Percentiles rank a stretch among this genome's conserved stretches.
These are phyloP conservation scores for Eleutherodactylus coqui DNA, from an alignment of 2,797 vertebrate species.

Conservation along the genomic window DNA sequence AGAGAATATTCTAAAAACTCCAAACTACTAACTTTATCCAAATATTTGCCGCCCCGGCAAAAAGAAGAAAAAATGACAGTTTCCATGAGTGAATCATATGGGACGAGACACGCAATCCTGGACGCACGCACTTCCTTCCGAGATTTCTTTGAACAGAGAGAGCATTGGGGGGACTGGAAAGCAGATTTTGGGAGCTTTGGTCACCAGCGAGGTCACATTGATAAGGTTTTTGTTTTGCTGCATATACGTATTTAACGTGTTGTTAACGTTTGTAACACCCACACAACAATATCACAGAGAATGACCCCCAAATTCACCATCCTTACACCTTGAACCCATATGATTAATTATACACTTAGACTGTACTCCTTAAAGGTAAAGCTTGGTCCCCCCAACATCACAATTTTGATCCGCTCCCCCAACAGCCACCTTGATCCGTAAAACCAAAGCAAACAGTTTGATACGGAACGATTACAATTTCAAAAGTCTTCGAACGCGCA, in stretches of 20 bases:
- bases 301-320: background rate
- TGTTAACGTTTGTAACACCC: too few relatives aligned
- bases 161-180: background rate
- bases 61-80: background rate
- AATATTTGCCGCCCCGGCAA: background rate
- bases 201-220: too few relatives aligned
- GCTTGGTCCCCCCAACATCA: too few relatives aligned
- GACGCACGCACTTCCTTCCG: background rate
- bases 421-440: too few relatives aligned
- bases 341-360: background rate
- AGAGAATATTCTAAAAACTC: background rate
- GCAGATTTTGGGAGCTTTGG: background rate
- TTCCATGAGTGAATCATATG: conserved; percentile 33
- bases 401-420: background rate
- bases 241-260: too few relatives aligned
- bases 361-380: background rate
- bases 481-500: too few relatives aligned
- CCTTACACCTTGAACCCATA: background rate
- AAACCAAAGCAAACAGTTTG: too few relatives aligned
- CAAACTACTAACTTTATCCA: conserved; percentile 13
- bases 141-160: background rate
- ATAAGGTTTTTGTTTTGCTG: background rate
- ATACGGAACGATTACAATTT: too few relatives aligned
- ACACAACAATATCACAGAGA: background rate
- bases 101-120: background rate